These are phyloP conservation scores for Columbina picui DNA, from an alignment of 2,113 vertebrate genomes.

Conservation along the genomic window DNA sequence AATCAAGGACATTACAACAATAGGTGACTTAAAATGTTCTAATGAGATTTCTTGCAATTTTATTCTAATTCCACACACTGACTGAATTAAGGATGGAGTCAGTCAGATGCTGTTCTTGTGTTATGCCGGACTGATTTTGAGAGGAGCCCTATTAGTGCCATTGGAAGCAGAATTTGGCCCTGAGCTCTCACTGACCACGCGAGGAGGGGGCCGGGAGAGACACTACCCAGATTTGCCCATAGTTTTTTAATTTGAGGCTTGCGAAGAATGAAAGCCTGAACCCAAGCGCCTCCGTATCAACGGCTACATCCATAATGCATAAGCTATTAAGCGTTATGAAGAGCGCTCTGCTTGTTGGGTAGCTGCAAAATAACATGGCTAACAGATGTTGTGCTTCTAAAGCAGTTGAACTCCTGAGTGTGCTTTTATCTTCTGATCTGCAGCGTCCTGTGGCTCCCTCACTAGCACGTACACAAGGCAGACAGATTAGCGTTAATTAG, in stretches of 20 bases:
- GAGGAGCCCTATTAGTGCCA: not conserved
- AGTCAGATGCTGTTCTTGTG: not conserved
- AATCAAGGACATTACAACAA: conserved; percentile 42
- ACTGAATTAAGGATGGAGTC: conserved; percentile 7
- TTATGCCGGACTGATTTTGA: not conserved
- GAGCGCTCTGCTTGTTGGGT: conserved; percentile 48
- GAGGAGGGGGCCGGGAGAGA: not conserved
- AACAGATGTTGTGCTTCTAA: conserved; percentile 53
- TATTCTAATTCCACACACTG: not conserved
- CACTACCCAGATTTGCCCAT: not conserved
- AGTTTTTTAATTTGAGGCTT: not conserved
- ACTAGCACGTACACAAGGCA: not conserved
- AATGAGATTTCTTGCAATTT: not conserved
- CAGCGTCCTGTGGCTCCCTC: conserved; percentile 8
- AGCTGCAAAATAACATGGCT: conserved; percentile 17
- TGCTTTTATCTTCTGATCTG: conserved; percentile 32
- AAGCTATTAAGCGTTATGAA: conserved; percentile 4
- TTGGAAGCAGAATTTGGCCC: conserved; percentile 12
- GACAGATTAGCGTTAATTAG: conserved; percentile 57
- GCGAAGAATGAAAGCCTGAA: not conserved
- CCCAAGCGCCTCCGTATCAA: not conserved
- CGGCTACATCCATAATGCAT: not conserved
- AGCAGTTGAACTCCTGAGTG: conserved; percentile 43
- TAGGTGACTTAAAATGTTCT: conserved; percentile 32
- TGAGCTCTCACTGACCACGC: not conserved